These are phyloP conservation scores for Solea solea DNA, from an alignment of 2,113 vertebrate species.

Conservation along the genomic window DNA sequence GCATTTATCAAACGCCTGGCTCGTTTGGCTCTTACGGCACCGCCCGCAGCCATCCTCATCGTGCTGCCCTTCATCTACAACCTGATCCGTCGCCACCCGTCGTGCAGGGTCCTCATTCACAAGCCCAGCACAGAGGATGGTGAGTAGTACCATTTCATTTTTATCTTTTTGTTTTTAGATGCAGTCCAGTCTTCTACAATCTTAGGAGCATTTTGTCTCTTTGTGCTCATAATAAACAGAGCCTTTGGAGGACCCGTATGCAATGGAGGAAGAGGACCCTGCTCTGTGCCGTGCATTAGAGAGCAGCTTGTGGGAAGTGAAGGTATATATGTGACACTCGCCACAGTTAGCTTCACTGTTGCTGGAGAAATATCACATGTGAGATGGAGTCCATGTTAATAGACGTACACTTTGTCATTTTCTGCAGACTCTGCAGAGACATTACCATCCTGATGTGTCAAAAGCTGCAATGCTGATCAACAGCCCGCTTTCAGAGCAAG, in stretches of 20 bases:
- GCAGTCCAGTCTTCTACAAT: neutral
- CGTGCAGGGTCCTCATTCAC: slow-evolving; percentile 89
- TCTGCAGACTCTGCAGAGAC: slow-evolving; percentile 88
- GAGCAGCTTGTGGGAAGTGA: slow-evolving; percentile 95
- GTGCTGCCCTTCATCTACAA: slow-evolving; percentile 94
- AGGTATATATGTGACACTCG: slow-evolving; percentile 74
- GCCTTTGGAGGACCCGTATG: slow-evolving; percentile 85
- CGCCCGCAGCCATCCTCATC: slow-evolving; percentile 88
- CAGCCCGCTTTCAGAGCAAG: slow-evolving; percentile 78
- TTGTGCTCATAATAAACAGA: slow-evolving; percentile 68
- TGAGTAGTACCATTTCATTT: slow-evolving; percentile 24
- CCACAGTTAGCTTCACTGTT: neutral
- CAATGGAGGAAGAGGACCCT: slow-evolving; percentile 88
- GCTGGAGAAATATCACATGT: neutral
- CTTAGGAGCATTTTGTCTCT: neutral
- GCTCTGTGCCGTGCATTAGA: slow-evolving; percentile 88
- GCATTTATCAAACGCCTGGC: slow-evolving; percentile 93
- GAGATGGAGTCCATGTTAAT: neutral
- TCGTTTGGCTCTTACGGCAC: slow-evolving; percentile 89
- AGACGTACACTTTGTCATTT: neutral
- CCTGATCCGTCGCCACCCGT: slow-evolving; percentile 91
- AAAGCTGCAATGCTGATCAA: slow-evolving; percentile 86
- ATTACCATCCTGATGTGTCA: slow-evolving; percentile 93
- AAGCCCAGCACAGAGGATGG: slow-evolving; percentile 78
- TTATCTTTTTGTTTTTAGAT: too few relatives aligned